Conservation (phyloP, 2,888 invertebrate genomes). For the Ophonus ardosiacus region DNA sequence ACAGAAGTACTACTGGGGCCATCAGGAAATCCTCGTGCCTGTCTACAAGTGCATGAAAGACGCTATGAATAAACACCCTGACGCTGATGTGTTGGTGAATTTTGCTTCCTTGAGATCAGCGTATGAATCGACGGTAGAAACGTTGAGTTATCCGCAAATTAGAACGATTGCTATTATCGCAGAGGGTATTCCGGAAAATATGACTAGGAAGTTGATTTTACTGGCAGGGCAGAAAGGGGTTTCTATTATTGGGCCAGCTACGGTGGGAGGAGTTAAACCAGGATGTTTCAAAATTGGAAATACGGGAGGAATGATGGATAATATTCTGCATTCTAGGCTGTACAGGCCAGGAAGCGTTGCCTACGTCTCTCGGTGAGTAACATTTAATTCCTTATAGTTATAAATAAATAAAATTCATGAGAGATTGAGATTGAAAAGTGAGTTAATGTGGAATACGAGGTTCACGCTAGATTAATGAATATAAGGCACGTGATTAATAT, state of each 20-base stretch:
- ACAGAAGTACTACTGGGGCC: constrained; percentile 99
- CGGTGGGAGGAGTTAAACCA: constrained; percentile 98
- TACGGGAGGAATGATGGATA: constrained; percentile 99
- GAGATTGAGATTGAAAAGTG: not conserved
- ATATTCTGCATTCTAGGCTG: constrained; percentile 97
- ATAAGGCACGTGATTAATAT: not conserved
- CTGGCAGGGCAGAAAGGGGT: constrained; percentile 86
- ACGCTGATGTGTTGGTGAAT: constrained; percentile 96
- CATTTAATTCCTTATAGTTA: too few relatives aligned
- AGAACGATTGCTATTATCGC: constrained; percentile 98
- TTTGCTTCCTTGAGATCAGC: constrained; percentile 99
- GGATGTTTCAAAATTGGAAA: constrained; percentile 99
- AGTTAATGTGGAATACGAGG: not conserved
- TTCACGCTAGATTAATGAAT: too few relatives aligned
- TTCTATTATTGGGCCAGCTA: constrained; percentile 85
- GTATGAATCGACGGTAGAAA: constrained; percentile 97
- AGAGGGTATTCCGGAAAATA: constrained; percentile 99
- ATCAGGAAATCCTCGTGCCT: constrained; percentile 95
- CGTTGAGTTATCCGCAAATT: constrained; percentile 95
- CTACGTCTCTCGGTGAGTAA: constrained; percentile 86
- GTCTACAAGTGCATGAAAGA: constrained; percentile 98
- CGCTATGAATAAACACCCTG: constrained; percentile 95
- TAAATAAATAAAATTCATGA: not conserved
- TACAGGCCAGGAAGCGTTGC: constrained; percentile 98
- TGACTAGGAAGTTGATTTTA: constrained; percentile 95